Evolutionary conservation across 2,113 vertebrate genomes (phyloP), one percentile per base, ranked within the genome.

Genomic region (Pimephales promelas): DNA sequence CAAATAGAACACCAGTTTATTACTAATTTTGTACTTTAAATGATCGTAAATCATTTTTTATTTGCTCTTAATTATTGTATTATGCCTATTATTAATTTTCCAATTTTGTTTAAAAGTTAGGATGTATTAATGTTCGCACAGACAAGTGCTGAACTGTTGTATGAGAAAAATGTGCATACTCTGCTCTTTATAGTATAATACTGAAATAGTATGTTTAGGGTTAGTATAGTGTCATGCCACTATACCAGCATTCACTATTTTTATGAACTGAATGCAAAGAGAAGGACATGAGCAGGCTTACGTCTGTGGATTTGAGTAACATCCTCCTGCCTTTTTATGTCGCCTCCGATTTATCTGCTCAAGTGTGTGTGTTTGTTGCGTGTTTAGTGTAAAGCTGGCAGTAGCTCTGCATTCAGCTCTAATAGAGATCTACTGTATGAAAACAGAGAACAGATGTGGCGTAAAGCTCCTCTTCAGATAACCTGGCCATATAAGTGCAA

Each of bases 351-450:
- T 71, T 52, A 31, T 79, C 31, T 73, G 64, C 24, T 77, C 13
- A 31, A 52, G 61, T 16, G 26, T 10, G 36, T 6, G 18, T 54
- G 52, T 54, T 54, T 54, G 52, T 54, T 77, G 70, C 34, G 24
- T 68, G 45, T 77, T 61, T 68, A 14, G 66, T 71, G 45, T 56
- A 28, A 24, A 31, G 26, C 31, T 75, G 79, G n/a, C 34, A 22
- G 52, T 79, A 11, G 70, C 78, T 75, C 14, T 52, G 49, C 45
- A 43, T 72, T 54, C 57, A 75, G 28, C 43, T 62, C 54, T 40
- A 70, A 82, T 59, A 61, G 49, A 85, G 80, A 82, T 82, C 20
- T 24, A 78, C 54, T 61, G 34, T 61, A 78, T 61, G 34, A 78
- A 78, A 49, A 82, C 72, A 59, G n/a, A 56, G 52, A 78, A 40